A percentile compares a stretch with the other conserved stretches of the same genome.
Evolutionary conservation across 2,888 invertebrate genomes (phyloP).

Genomic region (Xanthorhoe designata): DNA sequence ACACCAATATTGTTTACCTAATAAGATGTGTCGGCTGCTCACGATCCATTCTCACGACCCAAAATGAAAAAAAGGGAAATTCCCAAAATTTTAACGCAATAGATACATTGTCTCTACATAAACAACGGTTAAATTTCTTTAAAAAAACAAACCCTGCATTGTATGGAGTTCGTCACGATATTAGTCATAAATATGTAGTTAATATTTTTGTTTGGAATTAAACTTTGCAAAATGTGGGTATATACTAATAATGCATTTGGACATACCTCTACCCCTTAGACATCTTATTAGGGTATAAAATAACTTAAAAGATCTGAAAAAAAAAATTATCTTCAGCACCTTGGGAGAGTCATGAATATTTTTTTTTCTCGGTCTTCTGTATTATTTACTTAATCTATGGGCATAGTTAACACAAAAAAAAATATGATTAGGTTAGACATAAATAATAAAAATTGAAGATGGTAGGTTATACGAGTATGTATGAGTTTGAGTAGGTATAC

Average conservation of each 20-base stretch:
- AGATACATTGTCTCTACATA: conserved; percentile 80
- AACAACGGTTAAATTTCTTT: conserved; percentile 75
- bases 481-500: no score
- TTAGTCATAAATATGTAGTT: conserved; percentile 7
- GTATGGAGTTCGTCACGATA: conserved; percentile 54
- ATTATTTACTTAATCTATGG: not conserved
- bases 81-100: conserved; percentile 76
- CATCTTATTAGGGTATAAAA: no score
- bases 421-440: no score
- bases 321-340: no score
- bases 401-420: no score
- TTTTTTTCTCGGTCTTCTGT: not conserved
- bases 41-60: conserved; percentile 80
- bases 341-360: no score
- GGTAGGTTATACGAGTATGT: no score
- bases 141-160: conserved; percentile 53
- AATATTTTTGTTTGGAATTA: conserved; percentile 9
- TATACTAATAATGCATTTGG: no score
- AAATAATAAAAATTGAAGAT: no score
- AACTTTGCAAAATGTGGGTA: no score
- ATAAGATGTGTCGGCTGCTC: conserved; percentile 73
- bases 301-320: no score
- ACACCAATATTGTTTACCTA: conserved; percentile 75
- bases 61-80: conserved; percentile 68
- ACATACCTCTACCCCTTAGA: no score